Percentiles rank a stretch among this genome's conserved stretches.
These are phyloP conservation scores for Platyrinchus mystaceus DNA, from an alignment of 2,797 vertebrate genomes.

Conservation along the genomic window DNA sequence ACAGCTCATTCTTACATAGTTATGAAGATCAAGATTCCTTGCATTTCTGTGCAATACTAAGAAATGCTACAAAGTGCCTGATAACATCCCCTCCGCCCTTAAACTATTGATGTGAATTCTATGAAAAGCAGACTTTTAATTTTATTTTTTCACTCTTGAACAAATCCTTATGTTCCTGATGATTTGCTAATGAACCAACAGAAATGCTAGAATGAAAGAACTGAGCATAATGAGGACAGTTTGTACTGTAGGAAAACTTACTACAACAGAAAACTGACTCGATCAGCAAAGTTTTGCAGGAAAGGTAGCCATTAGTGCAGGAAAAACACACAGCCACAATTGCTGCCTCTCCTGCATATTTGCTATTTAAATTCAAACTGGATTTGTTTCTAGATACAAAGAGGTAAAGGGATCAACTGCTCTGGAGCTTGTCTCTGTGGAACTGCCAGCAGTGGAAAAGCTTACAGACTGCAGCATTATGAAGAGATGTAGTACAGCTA, in stretches of 20 bases:
- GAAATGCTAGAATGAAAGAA: neutral
- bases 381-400: neutral
- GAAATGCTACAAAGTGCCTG: neutral
- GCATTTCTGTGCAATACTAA: neutral
- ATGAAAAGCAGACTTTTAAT: neutral
- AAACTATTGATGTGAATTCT: neutral
- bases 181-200: neutral
- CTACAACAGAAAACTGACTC: neutral
- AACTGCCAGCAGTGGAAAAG: neutral
- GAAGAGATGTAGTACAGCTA: neutral
- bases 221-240: neutral
- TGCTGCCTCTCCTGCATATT: neutral
- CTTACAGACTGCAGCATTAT: neutral
- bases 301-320: neutral
- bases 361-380: neutral
- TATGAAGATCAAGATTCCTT: neutral
- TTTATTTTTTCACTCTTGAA: neutral
- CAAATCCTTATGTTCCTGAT: neutral
- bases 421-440: neutral
- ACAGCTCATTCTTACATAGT: neutral
- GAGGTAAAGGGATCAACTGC: neutral
- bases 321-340: neutral
- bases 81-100: rapidly evolving
- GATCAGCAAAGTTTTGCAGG: neutral
- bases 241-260: neutral